Evolutionary conservation across 2,888 invertebrate species (phyloP), one percentile per base, ranked within the genome.

Genomic region (Apomyelois bistriatella): DNA sequence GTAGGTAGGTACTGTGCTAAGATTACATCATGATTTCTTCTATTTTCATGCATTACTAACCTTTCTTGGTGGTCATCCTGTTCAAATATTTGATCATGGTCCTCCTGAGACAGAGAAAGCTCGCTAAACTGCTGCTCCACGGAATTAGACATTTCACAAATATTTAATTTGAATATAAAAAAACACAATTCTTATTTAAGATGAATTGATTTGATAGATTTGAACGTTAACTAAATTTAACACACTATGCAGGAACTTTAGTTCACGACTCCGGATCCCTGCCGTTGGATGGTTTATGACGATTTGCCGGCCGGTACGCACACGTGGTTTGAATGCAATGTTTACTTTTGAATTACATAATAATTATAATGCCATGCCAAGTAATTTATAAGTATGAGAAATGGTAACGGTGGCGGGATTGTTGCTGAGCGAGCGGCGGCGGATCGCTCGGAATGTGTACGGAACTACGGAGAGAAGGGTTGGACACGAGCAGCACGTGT

Each of bases 81-180:
- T 80, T 94, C 94, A 81, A 94, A 94, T 72, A 93, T 93, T 86
- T 94, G 94, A 85, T 94, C 94, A 68, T 93, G 93, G 79, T 94
- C 94, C 77, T 94, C 94, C 77, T 94, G 93, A 59, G 93, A 92
- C 62, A 93, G 84, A 76, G 92, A 93, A 71, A 93, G 90, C 72
- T 94, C 94, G 79, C 93, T 93, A 85, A 94, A 94, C 78, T 94
- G 94, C 79, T 93, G 88, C 65, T 93, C 93, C 91, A 92, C 84
- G 60, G 85, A 87, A 68, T 83, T 88, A 60, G 85, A 79, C 85
- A 87, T 87, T 76, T 74, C 76, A 79, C 75, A 17, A 5, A 35
- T 17, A 41, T 37, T 53, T 35, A 53, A 56, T 56, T 60, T 56
- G 54, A 59, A 62, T 56, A n/a, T n/a, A n/a, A n/a, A n/a, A n/a